Evolutionary conservation across 2,888 invertebrate species (phyloP), one percentile per base, ranked within the genome.

Genomic region (Eupithecia centaureata): DNA sequence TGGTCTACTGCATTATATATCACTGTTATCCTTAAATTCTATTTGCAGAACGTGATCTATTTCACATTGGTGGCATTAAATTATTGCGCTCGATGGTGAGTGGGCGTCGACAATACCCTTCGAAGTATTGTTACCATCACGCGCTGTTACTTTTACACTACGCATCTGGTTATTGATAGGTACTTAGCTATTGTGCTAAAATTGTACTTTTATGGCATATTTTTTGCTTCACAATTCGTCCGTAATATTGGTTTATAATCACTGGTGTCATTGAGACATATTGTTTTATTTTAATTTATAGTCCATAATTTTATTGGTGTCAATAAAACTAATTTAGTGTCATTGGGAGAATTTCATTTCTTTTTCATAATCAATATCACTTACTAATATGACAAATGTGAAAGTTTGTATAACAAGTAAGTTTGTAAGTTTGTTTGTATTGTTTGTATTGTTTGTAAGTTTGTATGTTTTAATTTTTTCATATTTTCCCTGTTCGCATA

Each of bases 91-190:
- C 82, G 79, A 76, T 78, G 77, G 72, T 68, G 76, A 72, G 71
- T 63, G 73, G 75, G 77, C 63, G 73, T 62, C 54, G 63, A 82
- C 83, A 84, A 84, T 81, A 72, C 72, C 73, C 70, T 76, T 72
- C 76, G 33, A 56, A 60, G 81, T 75, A 86, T 90, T 90, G 90
- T 90, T 76, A 72, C 68, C 77, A 81, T 86, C 90, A 90, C 90
- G 90, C 76, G 80, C 82, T 73, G 78, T 82, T n/a, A 12, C 42
- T 64, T 27, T 65, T n/a, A 22, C 51, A 15, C 22, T 28, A 33
- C n/a, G 30, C 61, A 62, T 58, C 58, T 22, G 51, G 27, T 38
- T 58, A 52, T 15, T 27, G 52, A 27, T 52, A 52, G 25, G 51
- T 51, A 22, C 25, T 12, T 51, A 13, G 15, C 15, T 47, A 22